Evolutionary conservation across 2,113 vertebrate genomes (phyloP), one percentile per base, ranked within the genome.

Genomic region (Cavia porcellus): DNA sequence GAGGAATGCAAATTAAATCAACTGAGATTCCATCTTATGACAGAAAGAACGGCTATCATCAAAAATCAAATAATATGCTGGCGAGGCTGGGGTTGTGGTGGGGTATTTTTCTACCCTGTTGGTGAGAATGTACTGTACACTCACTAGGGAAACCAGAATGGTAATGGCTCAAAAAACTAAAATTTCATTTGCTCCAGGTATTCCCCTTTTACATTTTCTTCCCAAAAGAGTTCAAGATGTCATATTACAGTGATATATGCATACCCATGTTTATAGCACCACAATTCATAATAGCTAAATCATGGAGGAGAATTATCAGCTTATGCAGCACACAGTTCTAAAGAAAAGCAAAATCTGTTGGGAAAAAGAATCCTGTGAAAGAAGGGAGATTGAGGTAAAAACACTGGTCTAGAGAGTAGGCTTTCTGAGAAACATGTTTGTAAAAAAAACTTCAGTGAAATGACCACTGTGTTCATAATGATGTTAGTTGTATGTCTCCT

Each of bases 291-390:
- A 79, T 79, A 32, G 7, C 28, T 50, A 79, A 79, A 50, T 79
- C 42, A 30, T 79, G 12, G 24, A 68, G 47, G 28, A 68, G 24
- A 45, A 55, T 0, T 59, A 55, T n/a, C 81, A 47, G n/a, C 57
- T 88, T 19, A 72, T 45, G 64, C 24, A 70, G 72, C 38, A 74
- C 3, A n/a, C 3, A 50, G 28, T 68, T 95, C 14, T 85, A 86
- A 96, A 92, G 47, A 82, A 96, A 94, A 94, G 64, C 1, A 59
- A 95, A 92, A 94, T 10, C 50, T 62, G n/a, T 66, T 28, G 35
- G 79, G 64, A 11, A 22, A 25, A n/a, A 81, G 25, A 92, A 42
- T 35, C 82, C 88, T 15, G 25, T 81, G 0, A 74, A 19, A 47
- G 50, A 81, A 95, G 74, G 57, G 96, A 96, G 75, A 81, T 90